Evolutionary conservation across 2,797 vertebrate species (phyloP).

Genomic region (Sebastes diploproa): DNA sequence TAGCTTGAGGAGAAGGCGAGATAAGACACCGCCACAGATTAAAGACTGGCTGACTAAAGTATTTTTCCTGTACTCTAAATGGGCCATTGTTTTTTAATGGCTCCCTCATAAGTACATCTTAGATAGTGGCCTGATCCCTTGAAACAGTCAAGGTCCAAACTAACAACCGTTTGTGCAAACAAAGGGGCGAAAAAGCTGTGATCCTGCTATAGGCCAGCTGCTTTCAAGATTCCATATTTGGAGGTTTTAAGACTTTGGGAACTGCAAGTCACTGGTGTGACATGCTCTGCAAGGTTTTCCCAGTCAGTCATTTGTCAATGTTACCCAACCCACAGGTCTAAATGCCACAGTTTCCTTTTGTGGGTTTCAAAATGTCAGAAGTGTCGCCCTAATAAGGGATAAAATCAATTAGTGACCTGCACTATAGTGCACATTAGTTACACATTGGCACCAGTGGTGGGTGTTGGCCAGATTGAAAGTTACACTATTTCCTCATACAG

Average conservation of each 20-base stretch:
- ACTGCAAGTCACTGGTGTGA: not conserved
- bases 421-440: not conserved
- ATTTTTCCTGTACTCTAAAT: conserved; percentile 24
- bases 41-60: conserved; percentile 55
- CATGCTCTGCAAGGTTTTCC: not conserved
- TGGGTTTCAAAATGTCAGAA: conserved; percentile 49
- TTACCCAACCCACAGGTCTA: conserved; percentile 39
- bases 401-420: conserved; percentile 57
- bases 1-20: not conserved
- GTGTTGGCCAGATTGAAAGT: not conserved
- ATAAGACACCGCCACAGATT: conserved; percentile 57
- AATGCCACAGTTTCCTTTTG: conserved; percentile 27
- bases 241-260: conserved; percentile 67
- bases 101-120: conserved; percentile 62
- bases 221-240: conserved; percentile 81
- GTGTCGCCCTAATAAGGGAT: conserved; percentile 68
- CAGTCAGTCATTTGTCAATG: conserved; percentile 17
- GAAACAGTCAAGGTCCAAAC: conserved; percentile 81
- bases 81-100: conserved; percentile 57
- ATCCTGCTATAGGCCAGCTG: conserved; percentile 28
- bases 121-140: conserved; percentile 68
- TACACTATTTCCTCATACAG: not conserved
- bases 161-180: conserved; percentile 72
- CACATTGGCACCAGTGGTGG: conserved; percentile 20
- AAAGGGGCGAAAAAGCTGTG: conserved; percentile 39